A percentile compares a stretch with the other conserved stretches of the same genome.
Conservation (phyloP, 2,888 invertebrate species). For the Macropis europaea region DNA sequence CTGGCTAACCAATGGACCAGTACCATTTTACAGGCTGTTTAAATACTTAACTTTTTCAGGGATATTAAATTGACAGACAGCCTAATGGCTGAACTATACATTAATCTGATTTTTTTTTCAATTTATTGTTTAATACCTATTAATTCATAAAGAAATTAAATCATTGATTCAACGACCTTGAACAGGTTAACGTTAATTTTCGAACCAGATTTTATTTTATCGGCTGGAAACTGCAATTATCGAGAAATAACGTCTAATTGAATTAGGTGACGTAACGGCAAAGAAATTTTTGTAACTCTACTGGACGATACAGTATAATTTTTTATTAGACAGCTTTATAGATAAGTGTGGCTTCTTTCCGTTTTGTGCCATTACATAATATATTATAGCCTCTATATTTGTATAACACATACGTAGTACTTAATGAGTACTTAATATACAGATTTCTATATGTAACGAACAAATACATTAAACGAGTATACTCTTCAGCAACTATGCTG, state of each 20-base stretch:
- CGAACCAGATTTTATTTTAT: not conserved
- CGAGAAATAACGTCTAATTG: not conserved
- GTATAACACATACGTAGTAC: not conserved
- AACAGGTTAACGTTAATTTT: too few relatives aligned
- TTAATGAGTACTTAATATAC: conserved; percentile 6
- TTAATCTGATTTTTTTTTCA: too few relatives aligned
- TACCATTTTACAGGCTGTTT: not conserved
- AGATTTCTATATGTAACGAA: conserved; percentile 18
- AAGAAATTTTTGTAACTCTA: not conserved
- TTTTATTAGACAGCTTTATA: not conserved
- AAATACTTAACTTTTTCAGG: not conserved
- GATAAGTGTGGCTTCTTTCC: conserved; percentile 28
- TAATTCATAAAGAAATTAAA: too few relatives aligned
- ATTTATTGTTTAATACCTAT: too few relatives aligned
- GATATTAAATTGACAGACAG: too few relatives aligned
- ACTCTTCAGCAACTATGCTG: conserved; percentile 2
- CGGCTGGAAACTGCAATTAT: conserved; percentile 19
- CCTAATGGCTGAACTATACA: too few relatives aligned
- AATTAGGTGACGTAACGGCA: not conserved
- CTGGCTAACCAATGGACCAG: conserved; percentile 59
- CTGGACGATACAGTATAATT: not conserved
- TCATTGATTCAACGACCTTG: too few relatives aligned
- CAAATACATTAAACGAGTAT: conserved; percentile 28
- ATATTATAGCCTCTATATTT: not conserved
- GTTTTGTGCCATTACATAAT: conserved; percentile 25